Percentiles rank a stretch among this genome's conserved stretches.
These are phyloP conservation scores for Galaxias olidus DNA, from an alignment of 2,797 vertebrate species.

Conservation along the genomic window DNA sequence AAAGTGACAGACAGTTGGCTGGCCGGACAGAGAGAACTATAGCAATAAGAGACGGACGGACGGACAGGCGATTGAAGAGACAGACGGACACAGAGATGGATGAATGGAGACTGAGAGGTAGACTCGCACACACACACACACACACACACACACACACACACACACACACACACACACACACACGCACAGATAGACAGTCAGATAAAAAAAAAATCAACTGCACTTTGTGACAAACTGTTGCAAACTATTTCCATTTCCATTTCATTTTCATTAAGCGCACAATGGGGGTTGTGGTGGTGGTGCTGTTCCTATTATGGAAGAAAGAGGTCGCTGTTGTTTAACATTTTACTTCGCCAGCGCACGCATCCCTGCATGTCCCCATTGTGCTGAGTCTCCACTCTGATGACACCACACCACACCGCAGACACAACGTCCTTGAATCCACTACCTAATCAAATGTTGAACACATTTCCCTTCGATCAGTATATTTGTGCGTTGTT, in stretches of 20 bases:
- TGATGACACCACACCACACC: no score
- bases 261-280: not conserved
- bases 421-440: no score
- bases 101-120: no score
- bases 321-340: slow-evolving; percentile 85
- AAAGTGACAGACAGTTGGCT: slow-evolving; percentile 71
- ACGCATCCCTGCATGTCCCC: no score
- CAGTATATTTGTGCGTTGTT: not conserved
- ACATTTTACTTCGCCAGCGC: slow-evolving; percentile 32
- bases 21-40: not conserved
- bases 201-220: no score
- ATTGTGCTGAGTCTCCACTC: no score
- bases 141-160: not conserved
- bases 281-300: no score
- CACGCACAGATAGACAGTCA: slow-evolving; percentile 27
- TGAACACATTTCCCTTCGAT: slow-evolving; percentile 1
- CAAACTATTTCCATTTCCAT: not conserved
- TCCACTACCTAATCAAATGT: slow-evolving; percentile 9
- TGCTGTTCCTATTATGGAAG: slow-evolving; percentile 66
- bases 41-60: no score
- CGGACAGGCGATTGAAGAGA: no score
- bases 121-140: no score
- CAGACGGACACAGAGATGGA: no score
- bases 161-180: not conserved
- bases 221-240: no score